A percentile compares a stretch with the other conserved stretches of the same genome.
Conservation (phyloP, 37 sponge, comb jelly and placozoan genomes). For the Axinella damicornis region DNA sequence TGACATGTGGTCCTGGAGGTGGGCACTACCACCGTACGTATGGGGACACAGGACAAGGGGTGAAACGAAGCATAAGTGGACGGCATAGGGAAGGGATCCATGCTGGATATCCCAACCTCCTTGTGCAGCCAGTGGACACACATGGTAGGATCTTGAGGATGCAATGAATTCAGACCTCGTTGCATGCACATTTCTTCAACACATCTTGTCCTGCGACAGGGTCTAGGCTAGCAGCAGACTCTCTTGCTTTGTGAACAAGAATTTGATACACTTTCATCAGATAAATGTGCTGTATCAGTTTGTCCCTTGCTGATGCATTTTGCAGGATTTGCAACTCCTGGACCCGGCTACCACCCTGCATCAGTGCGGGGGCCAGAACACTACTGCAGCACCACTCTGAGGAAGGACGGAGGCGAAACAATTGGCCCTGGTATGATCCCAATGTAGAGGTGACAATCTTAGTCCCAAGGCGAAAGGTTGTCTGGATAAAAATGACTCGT, state of each 20-base stretch:
- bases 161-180: too few relatives aligned
- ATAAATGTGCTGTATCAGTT: too few relatives aligned
- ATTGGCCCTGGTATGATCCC: constrained; percentile 15
- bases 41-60: constrained; percentile 28
- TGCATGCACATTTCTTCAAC: too few relatives aligned
- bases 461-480: too few relatives aligned
- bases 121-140: constrained; percentile 66
- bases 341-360: constrained; percentile 32
- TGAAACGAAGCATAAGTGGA: constrained; percentile 24
- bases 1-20: constrained; percentile 61
- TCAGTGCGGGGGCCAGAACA: constrained; percentile 50
- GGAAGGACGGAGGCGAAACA: constrained; percentile 6
- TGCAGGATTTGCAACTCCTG: constrained; percentile 65
- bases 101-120: constrained; percentile 57
- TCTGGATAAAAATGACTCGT: too few relatives aligned
- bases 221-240: too few relatives aligned
- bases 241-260: too few relatives aligned
- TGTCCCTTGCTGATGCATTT: too few relatives aligned
- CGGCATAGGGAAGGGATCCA: constrained; percentile 51
- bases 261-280: too few relatives aligned
- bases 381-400: constrained; percentile 4
- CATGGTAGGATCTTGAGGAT: too few relatives aligned
- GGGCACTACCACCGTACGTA: constrained; percentile 26
- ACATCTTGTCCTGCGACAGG: too few relatives aligned
- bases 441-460: too few relatives aligned